Evolutionary conservation across 2,888 invertebrate genomes (phyloP), one percentile per base, ranked within the genome.

Genomic region (Andrena fulva): DNA sequence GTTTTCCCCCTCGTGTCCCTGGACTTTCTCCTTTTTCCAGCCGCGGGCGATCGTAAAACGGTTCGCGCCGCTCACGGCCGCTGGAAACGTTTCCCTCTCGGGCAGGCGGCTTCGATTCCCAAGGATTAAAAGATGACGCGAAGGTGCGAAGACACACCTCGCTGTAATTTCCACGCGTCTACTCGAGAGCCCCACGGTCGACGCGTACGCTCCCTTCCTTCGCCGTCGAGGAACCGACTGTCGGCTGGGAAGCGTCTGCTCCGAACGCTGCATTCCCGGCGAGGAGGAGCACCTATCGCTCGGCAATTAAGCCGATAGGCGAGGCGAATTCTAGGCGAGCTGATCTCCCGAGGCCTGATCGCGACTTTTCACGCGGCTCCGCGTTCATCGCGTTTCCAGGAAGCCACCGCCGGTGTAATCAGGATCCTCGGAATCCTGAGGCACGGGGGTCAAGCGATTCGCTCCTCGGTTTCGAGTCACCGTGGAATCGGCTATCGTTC

Each of bases 391-490:
- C 78, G 56, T 50, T 67, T 84, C 67, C 62, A 62, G 76, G 85
- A 82, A 85, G 70, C 77, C 8, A n/a, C 24, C 31, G 71, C 7
- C 35, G 59, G 50, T 68, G 73, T 75, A 75, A 42, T 42, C 42
- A 4, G 74, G 52, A 71, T 54, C 60, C 24, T 63, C 48, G 68
- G 76, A 78, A 54, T 82, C 67, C 64, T 27, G 66, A 68, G 64
- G 64, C 69, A 48, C 48, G 70, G 64, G 67, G 74, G 81, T 85
- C 82, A 85, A 76, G 52, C 77, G 72, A 56, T 78, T 50, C 74
- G 60, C 60, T 56, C 27, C 24, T 54, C 8, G 60, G 60, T 70
- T 73, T 77, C 76, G 63, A 76, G 73, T 81, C 73, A 71, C 60
- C 67, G 74, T 24, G 62, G 76, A 68, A 80, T 80, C 66, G 63